Conservation (phyloP, 2,797 vertebrate species). For the Anas bernieri region DNA sequence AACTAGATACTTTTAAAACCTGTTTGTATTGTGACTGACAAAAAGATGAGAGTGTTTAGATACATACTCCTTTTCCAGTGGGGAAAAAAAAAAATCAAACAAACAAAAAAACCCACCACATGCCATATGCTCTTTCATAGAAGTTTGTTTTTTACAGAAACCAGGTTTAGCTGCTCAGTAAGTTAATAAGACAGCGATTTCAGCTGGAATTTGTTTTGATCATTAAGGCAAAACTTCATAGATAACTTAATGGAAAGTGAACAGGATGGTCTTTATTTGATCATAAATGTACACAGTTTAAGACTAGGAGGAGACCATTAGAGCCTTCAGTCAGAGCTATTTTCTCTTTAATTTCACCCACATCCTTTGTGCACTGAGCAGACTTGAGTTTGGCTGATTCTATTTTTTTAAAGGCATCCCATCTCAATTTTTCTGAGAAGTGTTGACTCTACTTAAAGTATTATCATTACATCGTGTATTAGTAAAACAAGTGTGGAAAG, state of each 20-base stretch:
- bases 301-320: background rate
- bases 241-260: slow-evolving; percentile 18
- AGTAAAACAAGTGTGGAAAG: slow-evolving; percentile 35
- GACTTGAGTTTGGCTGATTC: background rate
- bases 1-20: background rate
- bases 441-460: background rate
- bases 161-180: background rate
- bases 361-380: background rate
- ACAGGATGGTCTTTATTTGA: background rate
- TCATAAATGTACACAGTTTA: slow-evolving; percentile 30
- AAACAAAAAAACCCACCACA: accelerated
- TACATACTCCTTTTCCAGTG: background rate
- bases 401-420: background rate
- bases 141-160: background rate
- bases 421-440: slow-evolving; percentile 7
- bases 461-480: background rate
- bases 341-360: slow-evolving; percentile 26
- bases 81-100: accelerated
- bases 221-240: slow-evolving; percentile 1
- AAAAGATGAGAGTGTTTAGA: background rate
- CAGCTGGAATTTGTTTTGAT: slow-evolving; percentile 2
- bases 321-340: background rate
- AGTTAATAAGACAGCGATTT: background rate
- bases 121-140: background rate
- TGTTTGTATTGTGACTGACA: background rate